Evolutionary conservation across 2,797 vertebrate genomes (phyloP), one percentile per base, ranked within the genome.

Genomic region (Xenops minutus): DNA sequence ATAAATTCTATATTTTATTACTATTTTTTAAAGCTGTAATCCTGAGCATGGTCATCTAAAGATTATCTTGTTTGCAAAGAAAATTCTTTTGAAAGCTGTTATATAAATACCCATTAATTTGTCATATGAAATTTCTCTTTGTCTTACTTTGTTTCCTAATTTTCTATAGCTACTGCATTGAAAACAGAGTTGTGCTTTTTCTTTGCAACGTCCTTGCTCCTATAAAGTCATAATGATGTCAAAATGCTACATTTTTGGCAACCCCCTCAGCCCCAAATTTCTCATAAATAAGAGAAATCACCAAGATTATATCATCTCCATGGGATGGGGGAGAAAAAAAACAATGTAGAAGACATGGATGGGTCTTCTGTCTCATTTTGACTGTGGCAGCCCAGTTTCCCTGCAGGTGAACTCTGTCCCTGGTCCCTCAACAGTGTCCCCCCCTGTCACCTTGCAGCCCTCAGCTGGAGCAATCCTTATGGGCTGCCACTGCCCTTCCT

Each of bases 41-140:
- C 54, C 44, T n/a, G 14, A 56, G 12, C 20, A 77, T 23, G 64
- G 77, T 54, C 77, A 92, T 86, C 1, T 93, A 52, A 84, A 88
- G 49, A 86, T 90, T 86, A 87, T 71, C 61, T 87, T 85, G 41
- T 93, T 95, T 94, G 68, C 27, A 58, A 77, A 76, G 63, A 89
- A 91, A 92, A 74, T 68, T 74, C 14, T 89, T 88, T 75, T 71
- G 52, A 85, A 78, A 12, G 9, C 13, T 59, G 3, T 61, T 13
- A 9, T 10, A 92, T 55, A 84, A 94, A 74, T 76, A 79, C 10
- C 6, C 5, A 46, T 73, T 82, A 88, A 88, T 88, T 66, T 88
- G 34, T 74, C 34, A 32, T 23, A 27, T 11, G 44, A 78, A 37
- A 79, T 89, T 76, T 89, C 82, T 87, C 55, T 78, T 44, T 71